Percentiles rank a stretch among this genome's conserved stretches.
Conservation (phyloP, 2,113 vertebrate genomes). For the Nymphicus hollandicus region DNA sequence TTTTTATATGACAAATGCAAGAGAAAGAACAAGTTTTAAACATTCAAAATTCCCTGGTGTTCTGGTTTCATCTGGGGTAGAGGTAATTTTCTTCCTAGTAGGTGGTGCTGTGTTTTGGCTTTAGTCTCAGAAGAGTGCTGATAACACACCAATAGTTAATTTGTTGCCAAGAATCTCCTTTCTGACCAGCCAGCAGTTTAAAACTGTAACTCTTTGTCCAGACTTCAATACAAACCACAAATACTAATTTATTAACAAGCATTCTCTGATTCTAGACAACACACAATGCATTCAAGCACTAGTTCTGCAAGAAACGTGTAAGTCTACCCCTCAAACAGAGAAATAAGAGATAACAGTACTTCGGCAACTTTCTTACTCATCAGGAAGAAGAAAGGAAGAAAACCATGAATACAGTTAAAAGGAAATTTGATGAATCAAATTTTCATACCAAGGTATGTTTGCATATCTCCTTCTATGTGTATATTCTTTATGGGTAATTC, state of each 20-base stretch:
- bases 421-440: neutral
- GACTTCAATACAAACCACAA: neutral
- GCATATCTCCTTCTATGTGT: constrained; percentile 72
- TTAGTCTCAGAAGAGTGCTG: neutral
- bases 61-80: neutral
- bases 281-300: neutral
- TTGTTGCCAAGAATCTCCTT: neutral
- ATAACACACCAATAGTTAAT: neutral
- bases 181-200: neutral
- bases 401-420: neutral
- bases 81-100: neutral
- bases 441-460: constrained; percentile 80
- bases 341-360: neutral
- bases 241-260: neutral
- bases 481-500: constrained; percentile 82
- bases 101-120: neutral
- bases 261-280: neutral
- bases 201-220: neutral
- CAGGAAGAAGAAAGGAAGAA: neutral
- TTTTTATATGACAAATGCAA: neutral
- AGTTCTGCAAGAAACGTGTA: neutral
- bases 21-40: neutral
- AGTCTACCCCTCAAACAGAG: neutral
- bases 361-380: neutral
- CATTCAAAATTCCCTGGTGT: neutral